These are phyloP conservation scores for Epinephelus cyanopodus DNA, from an alignment of 2,113 vertebrate genomes.

Conservation along the genomic window DNA sequence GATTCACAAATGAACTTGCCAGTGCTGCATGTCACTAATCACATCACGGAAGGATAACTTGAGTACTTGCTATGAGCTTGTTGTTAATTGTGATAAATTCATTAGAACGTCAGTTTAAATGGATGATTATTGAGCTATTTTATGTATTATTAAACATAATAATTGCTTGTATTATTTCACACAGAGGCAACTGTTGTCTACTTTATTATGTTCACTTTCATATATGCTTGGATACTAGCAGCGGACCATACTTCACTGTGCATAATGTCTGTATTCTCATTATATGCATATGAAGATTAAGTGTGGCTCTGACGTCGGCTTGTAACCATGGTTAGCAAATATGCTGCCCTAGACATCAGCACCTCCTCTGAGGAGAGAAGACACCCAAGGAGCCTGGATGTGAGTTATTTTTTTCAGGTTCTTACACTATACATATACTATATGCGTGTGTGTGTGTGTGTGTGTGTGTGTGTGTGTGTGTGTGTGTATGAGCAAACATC, in stretches of 20 bases:
- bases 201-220: conserved; percentile 7
- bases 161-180: conserved; percentile 18
- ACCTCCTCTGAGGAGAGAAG: conserved; percentile 6
- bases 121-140: conserved; percentile 51
- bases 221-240: background rate
- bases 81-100: conserved; percentile 61
- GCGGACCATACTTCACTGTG: background rate
- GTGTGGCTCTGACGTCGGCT: conserved; percentile 27
- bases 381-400: background rate
- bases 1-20: conserved; percentile 55
- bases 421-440: background rate
- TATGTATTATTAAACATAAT: conserved; percentile 55
- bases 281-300: conserved; percentile 18
- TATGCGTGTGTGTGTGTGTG: background rate
- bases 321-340: conserved; percentile 62
- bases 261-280: conserved; percentile 27
- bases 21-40: conserved; percentile 60
- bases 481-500: conserved; percentile 7
- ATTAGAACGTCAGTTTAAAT: conserved; percentile 36
- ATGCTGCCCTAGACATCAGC: conserved; percentile 29
- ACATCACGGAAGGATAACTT: conserved; percentile 38
- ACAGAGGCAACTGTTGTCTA: background rate
- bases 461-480: too few species aligned
- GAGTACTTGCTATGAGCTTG: conserved; percentile 13
- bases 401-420: background rate